Base-by-base conservation (phyloP, 2,888 invertebrate species). In the Drosophila algonquin region DNA sequence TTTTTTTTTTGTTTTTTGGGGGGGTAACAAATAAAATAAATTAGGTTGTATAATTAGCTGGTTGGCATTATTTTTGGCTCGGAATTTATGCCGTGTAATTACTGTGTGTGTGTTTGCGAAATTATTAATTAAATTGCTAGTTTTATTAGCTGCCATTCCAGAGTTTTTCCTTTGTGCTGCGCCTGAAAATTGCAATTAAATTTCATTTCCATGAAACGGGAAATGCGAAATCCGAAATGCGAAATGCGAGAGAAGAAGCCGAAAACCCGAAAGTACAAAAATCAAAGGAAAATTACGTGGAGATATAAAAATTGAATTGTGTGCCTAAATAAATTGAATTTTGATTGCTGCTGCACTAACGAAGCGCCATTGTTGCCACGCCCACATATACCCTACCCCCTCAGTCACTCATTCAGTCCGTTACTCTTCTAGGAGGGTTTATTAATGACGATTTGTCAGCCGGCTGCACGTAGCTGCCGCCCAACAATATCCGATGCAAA, bases 361-460 rank as follows among this genome's bases (percentile, higher is more conserved):
- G 89, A 89, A 89, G 75, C 71, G 55, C 80, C 69, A 89, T 89
- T 89, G 89, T 89, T 77, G 71, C 27, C 75, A 52, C 58, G 63
- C 65, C 56, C 50, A 54, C 51, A n/a, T 47, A 9, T 14, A 30
- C 32, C 48, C 30, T 14, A 30, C 32, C 48, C 30, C 9, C 27
- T 32, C 32, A 58, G 30, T 48, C 45, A 60, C n/a, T n/a, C n/a
- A 52, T 55, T 71, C 65, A 73, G 63, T 63, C 70, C 2, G 40
- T 40, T 14, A 14, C 40, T 40, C 40, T 40, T n/a, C 40, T 7
- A n/a, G 40, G 40, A 73, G 69, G 58, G 60, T 52, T 74, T 73
- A 69, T 80, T 87, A 85, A 85, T 79, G 82, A 77, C 74, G 76
- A 82, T 85, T 81, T 82, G 78, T 84, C 71, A 74, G 73, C 64